These are phyloP conservation scores for Passerina amoena DNA, from an alignment of 2,113 vertebrate species.

Conservation along the genomic window DNA sequence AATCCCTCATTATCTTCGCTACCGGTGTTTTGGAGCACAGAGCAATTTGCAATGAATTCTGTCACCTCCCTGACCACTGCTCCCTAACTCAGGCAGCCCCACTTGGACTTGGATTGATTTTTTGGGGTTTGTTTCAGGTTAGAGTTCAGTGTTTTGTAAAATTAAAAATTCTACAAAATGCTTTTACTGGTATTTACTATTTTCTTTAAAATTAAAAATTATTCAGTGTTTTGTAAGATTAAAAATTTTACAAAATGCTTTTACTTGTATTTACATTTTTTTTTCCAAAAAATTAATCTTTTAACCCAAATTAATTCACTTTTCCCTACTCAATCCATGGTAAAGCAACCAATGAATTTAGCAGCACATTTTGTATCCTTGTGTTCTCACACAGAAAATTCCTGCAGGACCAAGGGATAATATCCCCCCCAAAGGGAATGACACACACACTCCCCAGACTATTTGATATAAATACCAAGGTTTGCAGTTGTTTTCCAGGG, in stretches of 20 bases:
- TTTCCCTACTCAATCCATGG: neutral
- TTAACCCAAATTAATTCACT: neutral
- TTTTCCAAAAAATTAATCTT: neutral
- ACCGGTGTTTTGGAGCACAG: neutral
- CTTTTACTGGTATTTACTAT: neutral
- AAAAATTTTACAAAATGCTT: too few relatives aligned
- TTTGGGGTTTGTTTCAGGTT: neutral
- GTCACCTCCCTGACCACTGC: neutral
- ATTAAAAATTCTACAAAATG: neutral
- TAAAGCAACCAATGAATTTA: rapidly evolving
- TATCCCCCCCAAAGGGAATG: neutral
- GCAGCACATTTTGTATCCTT: neutral
- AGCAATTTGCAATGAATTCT: neutral
- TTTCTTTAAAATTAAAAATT: too few relatives aligned
- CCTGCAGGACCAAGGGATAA: neutral
- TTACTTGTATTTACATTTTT: neutral
- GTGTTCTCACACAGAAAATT: neutral
- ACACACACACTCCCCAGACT: neutral
- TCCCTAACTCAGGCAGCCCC: neutral
- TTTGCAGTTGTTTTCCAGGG: neutral
- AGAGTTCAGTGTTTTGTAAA: neutral
- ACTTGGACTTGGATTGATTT: neutral
- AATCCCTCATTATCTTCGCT: neutral
- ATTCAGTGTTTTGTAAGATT: too few relatives aligned
- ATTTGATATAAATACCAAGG: neutral